Evolutionary conservation across 2,888 invertebrate genomes (phyloP).

Genomic region (Dicyrtoma fusca): DNA sequence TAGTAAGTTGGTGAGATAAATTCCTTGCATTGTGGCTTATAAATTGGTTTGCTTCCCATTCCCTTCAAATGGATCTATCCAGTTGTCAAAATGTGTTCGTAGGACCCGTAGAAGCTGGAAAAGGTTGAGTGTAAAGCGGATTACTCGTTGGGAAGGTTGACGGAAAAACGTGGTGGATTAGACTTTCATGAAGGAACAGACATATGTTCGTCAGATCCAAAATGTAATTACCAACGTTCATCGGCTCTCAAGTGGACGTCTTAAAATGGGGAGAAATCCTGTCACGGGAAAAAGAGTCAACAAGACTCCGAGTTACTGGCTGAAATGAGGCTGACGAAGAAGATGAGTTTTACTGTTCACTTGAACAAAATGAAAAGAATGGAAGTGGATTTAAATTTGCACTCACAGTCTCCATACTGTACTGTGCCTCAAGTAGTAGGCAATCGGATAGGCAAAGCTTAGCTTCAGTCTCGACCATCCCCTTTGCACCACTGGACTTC

Average conservation of each 20-base stretch:
- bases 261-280: slow-evolving; percentile 13
- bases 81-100: not conserved
- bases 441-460: not conserved
- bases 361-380: not conserved
- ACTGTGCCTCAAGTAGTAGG: slow-evolving; percentile 10
- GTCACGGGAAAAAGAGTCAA: slow-evolving; percentile 3
- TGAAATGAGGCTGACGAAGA: too few species aligned
- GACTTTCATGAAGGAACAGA: not conserved
- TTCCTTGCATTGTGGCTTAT: not conserved
- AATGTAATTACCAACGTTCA: not conserved
- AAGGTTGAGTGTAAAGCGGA: not conserved
- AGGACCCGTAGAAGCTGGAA: not conserved
- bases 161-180: not conserved
- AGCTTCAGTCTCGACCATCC: not conserved
- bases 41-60: not conserved
- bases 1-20: slow-evolving; percentile 17
- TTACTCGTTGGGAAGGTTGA: not conserved
- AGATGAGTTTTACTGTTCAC: too few species aligned
- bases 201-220: not conserved
- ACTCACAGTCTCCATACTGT: not conserved
- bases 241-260: not conserved
- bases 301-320: not conserved
- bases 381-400: not conserved
- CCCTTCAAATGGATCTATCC: too few species aligned
- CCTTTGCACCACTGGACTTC: too few species aligned